Base-by-base conservation (phyloP, 2,888 invertebrate species). In the Cataglyphis altisquamis region DNA sequence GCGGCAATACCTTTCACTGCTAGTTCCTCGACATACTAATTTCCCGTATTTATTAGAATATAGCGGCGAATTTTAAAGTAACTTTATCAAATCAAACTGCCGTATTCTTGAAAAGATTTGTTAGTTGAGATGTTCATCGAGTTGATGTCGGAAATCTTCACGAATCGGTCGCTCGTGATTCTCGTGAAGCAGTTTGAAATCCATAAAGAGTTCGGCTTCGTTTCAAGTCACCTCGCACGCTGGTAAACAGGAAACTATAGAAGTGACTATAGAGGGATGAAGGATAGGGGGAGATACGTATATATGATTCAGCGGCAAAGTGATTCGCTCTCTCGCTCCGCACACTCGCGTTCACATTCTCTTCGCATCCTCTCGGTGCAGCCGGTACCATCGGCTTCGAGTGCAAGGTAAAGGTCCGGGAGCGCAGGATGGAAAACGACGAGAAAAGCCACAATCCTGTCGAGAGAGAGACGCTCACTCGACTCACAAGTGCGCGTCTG, bases 361-460 rank as follows among this genome's bases (percentile, higher is more conserved):
- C 84, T 55, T 39, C 39, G n/a, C 63, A 52, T 48, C 62, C 70
- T 39, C 39, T 55, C 41, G n/a, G n/a, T 63, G 82, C 82, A 62
- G 66, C 36, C 63, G 73, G 52, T 83, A 80, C 84, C 67, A 41
- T 32, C 82, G 85, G 84, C 82, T 72, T 86, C 90, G 75, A 89
- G 90, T 90, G 87, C 83, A 83, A 85, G 86, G 84, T 78, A 88
- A 84, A 78, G 82, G 83, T 48, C 29, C 80, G 64, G 66, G 72
- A 67, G 66, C 77, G 70, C 64, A 9, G 41, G 52, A 52, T 52
- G 48, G 73, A 77, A 52, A 64, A 52, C 70, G 82, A 81, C 64
- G 78, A 75, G 89, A 66, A 86, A 87, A 84, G 86, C 90, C 90
- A 86, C 88, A 88, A 90, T 91, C 90, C 91, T 90, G 91, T 90